Conservation (phyloP, 2,113 vertebrate species). For the Barbus barbus region DNA sequence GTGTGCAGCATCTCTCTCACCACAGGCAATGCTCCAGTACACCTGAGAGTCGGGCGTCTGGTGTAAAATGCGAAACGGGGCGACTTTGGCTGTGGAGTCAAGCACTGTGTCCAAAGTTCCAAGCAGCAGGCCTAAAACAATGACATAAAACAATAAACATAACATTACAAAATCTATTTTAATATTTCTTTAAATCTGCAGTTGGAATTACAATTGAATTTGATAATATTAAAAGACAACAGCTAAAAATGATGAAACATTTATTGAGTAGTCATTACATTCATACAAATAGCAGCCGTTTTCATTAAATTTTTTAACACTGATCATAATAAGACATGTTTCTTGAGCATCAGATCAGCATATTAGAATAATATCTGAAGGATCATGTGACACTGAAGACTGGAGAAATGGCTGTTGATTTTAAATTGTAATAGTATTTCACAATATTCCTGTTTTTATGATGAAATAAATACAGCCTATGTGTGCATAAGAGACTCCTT, state of each 20-base stretch:
- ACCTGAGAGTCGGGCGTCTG: conserved; percentile 96
- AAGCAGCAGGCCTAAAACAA: conserved; percentile 86
- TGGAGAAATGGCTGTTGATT: background rate
- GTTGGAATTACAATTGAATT: background rate
- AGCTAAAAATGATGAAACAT: too few species aligned
- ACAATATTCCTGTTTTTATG: background rate
- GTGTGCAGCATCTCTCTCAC: conserved; percentile 67
- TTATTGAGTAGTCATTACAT: too few species aligned
- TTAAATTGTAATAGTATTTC: background rate
- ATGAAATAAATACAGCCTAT: background rate
- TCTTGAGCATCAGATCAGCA: background rate
- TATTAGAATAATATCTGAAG: background rate
- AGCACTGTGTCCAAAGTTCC: conserved; percentile 93
- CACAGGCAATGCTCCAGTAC: conserved; percentile 94
- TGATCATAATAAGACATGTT: background rate
- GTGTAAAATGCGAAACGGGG: conserved; percentile 92
- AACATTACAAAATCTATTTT: background rate
- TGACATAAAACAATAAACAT: conserved; percentile 5
- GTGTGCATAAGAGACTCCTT: too few species aligned
- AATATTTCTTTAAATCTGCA: background rate
- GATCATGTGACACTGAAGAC: background rate
- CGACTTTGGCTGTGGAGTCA: conserved; percentile 98
- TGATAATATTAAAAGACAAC: too few species aligned
- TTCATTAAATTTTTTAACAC: background rate
- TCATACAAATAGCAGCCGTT: background rate